Base-by-base conservation (phyloP, 2,113 vertebrate species). In the Calypte anna region DNA sequence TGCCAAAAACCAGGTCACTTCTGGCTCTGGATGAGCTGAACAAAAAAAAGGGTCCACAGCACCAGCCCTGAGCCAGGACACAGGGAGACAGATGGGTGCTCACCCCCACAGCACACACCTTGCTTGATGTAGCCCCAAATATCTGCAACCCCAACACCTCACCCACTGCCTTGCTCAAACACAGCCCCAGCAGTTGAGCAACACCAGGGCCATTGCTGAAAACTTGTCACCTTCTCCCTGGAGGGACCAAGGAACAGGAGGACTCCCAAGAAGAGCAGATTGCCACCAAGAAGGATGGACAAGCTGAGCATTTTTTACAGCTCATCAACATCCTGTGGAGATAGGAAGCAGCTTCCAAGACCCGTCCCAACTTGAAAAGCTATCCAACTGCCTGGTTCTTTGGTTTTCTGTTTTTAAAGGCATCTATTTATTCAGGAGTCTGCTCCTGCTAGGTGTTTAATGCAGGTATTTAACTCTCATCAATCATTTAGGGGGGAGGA, bases 381-480 rank as follows among this genome's bases (percentile, higher is more conserved):
- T 0, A 88, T 55, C 75, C 69, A 54, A 57, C 11, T 1, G 19
- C 31, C 70, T 36, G 23, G 16, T 19, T 36, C 44, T 50, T 46
- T 30, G 31, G 27, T 57, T 64, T 36, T 61, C 28, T 40, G 48
- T 30, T 76, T 82, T 76, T n/a, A 61, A 82, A 76, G 66, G 84
- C 77, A 48, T 12, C 69, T 27, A 48, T 68, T 91, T 90, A 89
- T 51, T 19, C 55, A 1, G 43, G 31, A 82, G 28, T 5, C 38
- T 2, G n/a, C 2, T 91, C 58, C 81, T 15, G 55, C 27, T 20
- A 68, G 82, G 82, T 88, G 54, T 54, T 90, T 79, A 82, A 74
- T 11, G 57, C 86, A 92, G 86, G 93, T 92, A 79, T 92, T 92
- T 91, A 72, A 44, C 51, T 40, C 50, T 57, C 77, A 81, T 72